A percentile compares a stretch with the other conserved stretches of the same genome.
Conservation (phyloP, 2,113 vertebrate genomes). For the Crotalus horridus region DNA sequence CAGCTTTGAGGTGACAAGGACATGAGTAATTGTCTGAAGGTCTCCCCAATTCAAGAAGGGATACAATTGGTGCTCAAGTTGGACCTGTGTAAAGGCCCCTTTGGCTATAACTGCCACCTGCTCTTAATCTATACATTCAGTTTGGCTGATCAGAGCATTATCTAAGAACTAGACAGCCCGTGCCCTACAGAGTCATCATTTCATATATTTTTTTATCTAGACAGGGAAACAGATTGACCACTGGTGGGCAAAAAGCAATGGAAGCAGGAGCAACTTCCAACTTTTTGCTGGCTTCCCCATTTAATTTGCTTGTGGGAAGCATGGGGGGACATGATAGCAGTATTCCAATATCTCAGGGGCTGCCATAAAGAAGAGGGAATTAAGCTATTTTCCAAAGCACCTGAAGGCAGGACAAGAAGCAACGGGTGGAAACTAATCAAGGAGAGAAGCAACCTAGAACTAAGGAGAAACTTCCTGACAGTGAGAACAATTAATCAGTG, state of each 20-base stretch:
- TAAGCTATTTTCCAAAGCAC: no score
- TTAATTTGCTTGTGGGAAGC: neutral
- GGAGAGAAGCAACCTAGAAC: no score
- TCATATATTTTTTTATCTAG: neutral
- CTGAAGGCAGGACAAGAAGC: no score
- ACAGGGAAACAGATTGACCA: neutral
- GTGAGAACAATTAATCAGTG: no score
- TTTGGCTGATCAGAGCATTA: neutral
- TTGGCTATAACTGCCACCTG: neutral
- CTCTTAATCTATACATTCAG: neutral
- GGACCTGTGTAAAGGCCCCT: neutral
- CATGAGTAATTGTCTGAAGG: neutral
- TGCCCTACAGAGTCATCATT: neutral
- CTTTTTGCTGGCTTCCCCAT: neutral
- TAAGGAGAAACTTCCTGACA: no score
- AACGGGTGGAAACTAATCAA: no score
- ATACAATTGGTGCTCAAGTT: neutral
- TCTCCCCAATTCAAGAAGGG: neutral
- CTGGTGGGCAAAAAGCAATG: neutral
- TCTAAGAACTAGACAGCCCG: neutral
- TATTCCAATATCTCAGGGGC: no score
- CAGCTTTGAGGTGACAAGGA: neutral
- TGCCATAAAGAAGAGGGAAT: no score
- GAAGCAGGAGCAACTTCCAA: neutral
- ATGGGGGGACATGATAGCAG: no score